Percentiles rank a stretch among this genome's conserved stretches.
Evolutionary conservation across 2,113 vertebrate genomes (phyloP).

Genomic region (Chaetodon trifascialis): DNA sequence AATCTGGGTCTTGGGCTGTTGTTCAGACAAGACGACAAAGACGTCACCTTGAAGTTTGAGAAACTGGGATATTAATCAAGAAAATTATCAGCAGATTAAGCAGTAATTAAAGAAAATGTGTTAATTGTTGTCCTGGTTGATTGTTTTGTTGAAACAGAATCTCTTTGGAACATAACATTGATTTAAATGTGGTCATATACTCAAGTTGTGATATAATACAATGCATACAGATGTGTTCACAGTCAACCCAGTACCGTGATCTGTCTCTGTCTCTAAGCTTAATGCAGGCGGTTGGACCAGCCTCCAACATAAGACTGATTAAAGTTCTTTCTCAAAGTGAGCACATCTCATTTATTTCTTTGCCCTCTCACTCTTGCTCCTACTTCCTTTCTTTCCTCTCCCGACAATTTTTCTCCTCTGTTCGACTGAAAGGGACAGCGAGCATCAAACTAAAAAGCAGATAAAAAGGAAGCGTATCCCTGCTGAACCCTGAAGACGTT

Average conservation of each 20-base stretch:
- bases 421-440: slow-evolving; percentile 25
- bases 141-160: background rate
- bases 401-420: slow-evolving; percentile 22
- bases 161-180: background rate
- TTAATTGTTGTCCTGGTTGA: background rate
- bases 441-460: slow-evolving; percentile 41
- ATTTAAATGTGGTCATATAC: background rate
- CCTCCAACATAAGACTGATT: slow-evolving; percentile 40
- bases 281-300: slow-evolving; percentile 14
- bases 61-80: background rate
- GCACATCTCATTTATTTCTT: slow-evolving; percentile 44
- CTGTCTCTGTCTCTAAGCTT: slow-evolving; percentile 29
- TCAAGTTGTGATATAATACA: slow-evolving; percentile 1
- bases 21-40: too few species aligned
- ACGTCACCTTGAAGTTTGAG: too few species aligned
- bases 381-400: slow-evolving; percentile 30
- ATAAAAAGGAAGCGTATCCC: slow-evolving; percentile 22
- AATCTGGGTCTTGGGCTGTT: background rate
- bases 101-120: background rate
- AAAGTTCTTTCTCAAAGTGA: slow-evolving; percentile 37
- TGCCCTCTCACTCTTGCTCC: slow-evolving; percentile 21
- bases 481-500: slow-evolving; percentile 14
- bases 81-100: background rate
- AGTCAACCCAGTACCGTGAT: slow-evolving; percentile 8
- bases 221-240: slow-evolving; percentile 8